These are phyloP conservation scores for Bembecia ichneumoniformis DNA, from an alignment of 2,888 invertebrate genomes.

Conservation along the genomic window DNA sequence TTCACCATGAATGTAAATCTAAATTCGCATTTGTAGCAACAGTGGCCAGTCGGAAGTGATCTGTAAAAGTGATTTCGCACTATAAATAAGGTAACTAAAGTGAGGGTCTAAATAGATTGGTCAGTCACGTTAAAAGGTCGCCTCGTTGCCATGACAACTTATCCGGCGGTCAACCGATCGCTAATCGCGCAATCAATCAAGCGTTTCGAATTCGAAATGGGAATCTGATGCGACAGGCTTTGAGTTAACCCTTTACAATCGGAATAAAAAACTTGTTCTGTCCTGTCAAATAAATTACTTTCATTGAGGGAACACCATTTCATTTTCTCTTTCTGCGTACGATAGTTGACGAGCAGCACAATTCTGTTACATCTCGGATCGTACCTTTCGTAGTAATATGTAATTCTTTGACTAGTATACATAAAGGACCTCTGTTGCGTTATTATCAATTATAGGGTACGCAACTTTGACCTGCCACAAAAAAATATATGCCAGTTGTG, in stretches of 20 bases:
- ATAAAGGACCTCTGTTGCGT: no score
- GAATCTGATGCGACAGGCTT: background rate
- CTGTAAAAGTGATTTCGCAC: slow-evolving; percentile 25
- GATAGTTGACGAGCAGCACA: no score
- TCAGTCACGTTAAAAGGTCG: slow-evolving; percentile 16
- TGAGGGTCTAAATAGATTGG: slow-evolving; percentile 27
- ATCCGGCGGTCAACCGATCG: slow-evolving; percentile 39
- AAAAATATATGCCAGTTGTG: no score
- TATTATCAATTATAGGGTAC: no score
- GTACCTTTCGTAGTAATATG: no score
- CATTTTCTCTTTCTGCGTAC: no score
- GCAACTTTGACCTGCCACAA: no score
- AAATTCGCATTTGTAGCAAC: slow-evolving; percentile 18
- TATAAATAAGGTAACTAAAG: slow-evolving; percentile 14
- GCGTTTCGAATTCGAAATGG: slow-evolving; percentile 24
- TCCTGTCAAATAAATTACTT: no score
- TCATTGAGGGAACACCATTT: no score
- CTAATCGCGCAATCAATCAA: slow-evolving; percentile 53
- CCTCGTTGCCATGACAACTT: slow-evolving; percentile 28
- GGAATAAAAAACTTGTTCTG: background rate
- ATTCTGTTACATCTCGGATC: no score
- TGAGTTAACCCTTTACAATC: background rate
- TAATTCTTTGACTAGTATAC: no score
- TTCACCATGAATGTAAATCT: slow-evolving; percentile 10
- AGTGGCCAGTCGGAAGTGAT: slow-evolving; percentile 27